A percentile compares a stretch with the other conserved stretches of the same genome.
These are phyloP conservation scores for Heteronetta atricapilla DNA, from an alignment of 2,113 vertebrate genomes.

Conservation along the genomic window DNA sequence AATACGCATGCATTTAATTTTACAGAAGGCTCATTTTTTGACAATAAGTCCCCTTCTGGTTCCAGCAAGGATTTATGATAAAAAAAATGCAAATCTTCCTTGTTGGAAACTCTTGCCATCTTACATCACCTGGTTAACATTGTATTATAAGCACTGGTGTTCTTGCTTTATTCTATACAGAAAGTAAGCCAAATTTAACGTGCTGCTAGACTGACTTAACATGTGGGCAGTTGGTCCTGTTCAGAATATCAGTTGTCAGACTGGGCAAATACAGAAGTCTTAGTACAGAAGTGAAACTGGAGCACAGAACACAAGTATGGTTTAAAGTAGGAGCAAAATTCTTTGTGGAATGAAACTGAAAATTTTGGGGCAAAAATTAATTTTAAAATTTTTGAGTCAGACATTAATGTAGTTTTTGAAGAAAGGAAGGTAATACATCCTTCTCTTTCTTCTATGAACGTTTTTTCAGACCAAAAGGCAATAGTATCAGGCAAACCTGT, in stretches of 20 bases:
- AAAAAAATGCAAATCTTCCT: not conserved
- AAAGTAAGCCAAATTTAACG: not conserved
- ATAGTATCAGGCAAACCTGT: not conserved
- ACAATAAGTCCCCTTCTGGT: not conserved
- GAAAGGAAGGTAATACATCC: not conserved
- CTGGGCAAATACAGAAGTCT: conserved; percentile 1
- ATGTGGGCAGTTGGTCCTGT: not conserved
- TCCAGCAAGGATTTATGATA: not conserved
- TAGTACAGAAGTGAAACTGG: not conserved
- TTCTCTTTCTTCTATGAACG: not conserved
- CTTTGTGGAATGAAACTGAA: not conserved
- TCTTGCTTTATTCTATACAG: not conserved
- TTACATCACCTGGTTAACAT: not conserved
- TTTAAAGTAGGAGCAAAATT: not conserved
- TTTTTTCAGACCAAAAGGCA: not conserved
- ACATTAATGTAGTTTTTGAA: not conserved
- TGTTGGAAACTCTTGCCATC: not conserved
- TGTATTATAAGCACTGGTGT: not conserved
- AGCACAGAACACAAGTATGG: not conserved
- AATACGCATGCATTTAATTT: not conserved
- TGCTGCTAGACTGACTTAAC: not conserved
- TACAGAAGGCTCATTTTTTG: not conserved
- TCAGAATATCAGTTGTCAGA: not conserved
- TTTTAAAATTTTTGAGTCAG: not conserved
- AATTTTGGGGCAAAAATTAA: not conserved